Base-by-base conservation (phyloP, 2,888 invertebrate genomes). In the Dyspetes luteomarginatus region DNA sequence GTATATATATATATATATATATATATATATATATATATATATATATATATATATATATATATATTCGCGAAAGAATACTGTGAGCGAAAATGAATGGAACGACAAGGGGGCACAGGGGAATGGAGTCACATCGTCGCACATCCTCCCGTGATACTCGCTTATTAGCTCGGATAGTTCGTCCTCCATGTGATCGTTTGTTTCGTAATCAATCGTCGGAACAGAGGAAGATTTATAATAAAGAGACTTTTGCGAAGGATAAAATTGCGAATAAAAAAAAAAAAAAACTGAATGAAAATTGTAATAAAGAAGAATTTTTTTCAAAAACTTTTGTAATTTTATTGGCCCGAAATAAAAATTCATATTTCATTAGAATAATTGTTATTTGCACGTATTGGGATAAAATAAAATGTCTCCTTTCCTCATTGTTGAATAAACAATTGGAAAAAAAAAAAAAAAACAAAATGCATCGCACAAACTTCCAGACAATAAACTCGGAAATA, bases 71-170 rank as follows among this genome's bases (percentile, higher is more conserved):
- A 50, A 65, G 48, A 19, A 41, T 2, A 50, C 15, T 12, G 67
- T 52, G 67, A 67, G 50, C 19, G 56, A 69, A 41, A 82, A 80
- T 56, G 62, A 81, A 45, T 26, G 24, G 15, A 75, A 52, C 24
- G 64, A 71, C 45, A 56, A 62, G 65, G 55, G 68, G 77, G 83
- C 82, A 80, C 76, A 36, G 67, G 52, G 74, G 69, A 72, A 75
- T 77, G 45, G 55, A 81, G 80, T 83, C 81, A 85, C 80, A 81
- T 84, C 83, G 81, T 85, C 85, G 83, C 88, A 88, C 86, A 89
- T 89, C 81, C 82, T 84, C 87, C 87, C 86, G 88, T 87, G 88
- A 88, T 89, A 89, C 88, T 86, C 88, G 88, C 87, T 90, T 87
- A 89, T 91, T 90, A 90, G 84, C 83, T 81, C 71, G 43, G 52